These are phyloP conservation scores for Coleophora flavipennella DNA, from an alignment of 2,888 invertebrate genomes.

Conservation along the genomic window DNA sequence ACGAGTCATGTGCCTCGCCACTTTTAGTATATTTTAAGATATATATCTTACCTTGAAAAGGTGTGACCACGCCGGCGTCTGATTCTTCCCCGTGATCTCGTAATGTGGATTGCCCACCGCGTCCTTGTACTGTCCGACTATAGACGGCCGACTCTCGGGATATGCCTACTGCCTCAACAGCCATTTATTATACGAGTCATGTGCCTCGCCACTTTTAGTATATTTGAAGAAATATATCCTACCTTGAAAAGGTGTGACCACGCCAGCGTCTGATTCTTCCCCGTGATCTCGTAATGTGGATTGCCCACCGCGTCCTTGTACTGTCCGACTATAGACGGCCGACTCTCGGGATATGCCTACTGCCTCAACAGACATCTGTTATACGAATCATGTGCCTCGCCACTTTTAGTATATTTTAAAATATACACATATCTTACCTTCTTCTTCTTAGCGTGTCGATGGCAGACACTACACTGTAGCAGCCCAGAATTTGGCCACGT, in stretches of 20 bases:
- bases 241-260: constrained; percentile 88
- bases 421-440: no score
- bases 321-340: constrained; percentile 75
- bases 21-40: no score
- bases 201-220: no score
- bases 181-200: no score
- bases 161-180: constrained; percentile 91
- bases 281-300: constrained; percentile 23
- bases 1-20: no score
- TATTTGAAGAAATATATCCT: no score
- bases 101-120: constrained; percentile 27
- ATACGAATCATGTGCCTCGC: no score
- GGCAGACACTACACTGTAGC: no score
- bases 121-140: constrained; percentile 75
- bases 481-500: no score
- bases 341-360: constrained; percentile 86
- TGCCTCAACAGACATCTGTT: no score
- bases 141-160: constrained; percentile 80
- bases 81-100: constrained; percentile 35
- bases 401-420: no score
- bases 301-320: constrained; percentile 58
- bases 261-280: constrained; percentile 70
- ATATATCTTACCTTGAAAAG: constrained; percentile 81
- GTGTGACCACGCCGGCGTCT: constrained; percentile 83
- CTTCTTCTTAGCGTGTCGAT: no score